Conservation (phyloP, 2,797 vertebrate species). For the Syngnathus acus region DNA sequence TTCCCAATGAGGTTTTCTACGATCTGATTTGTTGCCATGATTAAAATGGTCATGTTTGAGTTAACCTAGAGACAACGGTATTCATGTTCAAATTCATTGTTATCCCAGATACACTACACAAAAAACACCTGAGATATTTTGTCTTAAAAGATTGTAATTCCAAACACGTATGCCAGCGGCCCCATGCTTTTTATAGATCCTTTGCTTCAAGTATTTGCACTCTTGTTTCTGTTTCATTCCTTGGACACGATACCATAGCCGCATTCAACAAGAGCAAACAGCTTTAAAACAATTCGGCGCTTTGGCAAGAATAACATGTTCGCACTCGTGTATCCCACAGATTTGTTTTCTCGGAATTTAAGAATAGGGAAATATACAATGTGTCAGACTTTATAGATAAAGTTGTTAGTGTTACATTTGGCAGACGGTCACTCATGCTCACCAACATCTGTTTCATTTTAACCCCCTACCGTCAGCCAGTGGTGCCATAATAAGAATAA, state of each 20-base stretch:
- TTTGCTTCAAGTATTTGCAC: conserved; percentile 20
- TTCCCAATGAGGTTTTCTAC: conserved; percentile 49
- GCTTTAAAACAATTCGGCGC: conserved; percentile 2
- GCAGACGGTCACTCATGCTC: not conserved
- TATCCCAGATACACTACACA: conserved; percentile 7
- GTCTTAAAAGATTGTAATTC: conserved; percentile 12
- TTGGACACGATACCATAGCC: conserved; percentile 5
- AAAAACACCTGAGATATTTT: conserved; percentile 29
- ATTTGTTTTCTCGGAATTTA: conserved; percentile 4
- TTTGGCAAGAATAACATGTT: conserved; percentile 8
- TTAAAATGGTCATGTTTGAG: conserved; percentile 26
- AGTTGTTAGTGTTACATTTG: conserved; percentile 8
- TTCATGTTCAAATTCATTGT: not conserved
- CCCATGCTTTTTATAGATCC: conserved; percentile 5
- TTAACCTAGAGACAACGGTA: not conserved
- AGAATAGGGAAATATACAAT: not conserved
- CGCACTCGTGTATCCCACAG: not conserved
- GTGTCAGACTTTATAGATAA: not conserved
- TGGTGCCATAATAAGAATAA: not conserved
- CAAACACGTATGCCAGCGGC: conserved; percentile 20
- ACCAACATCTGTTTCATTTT: conserved; percentile 10
- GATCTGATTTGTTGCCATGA: conserved; percentile 58
- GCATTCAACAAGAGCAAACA: conserved; percentile 12
- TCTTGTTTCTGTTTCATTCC: conserved; percentile 6
- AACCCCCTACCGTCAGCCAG: not conserved